phyloP scores from a whole-genome alignment of 2,113 vertebrate species.

The Chaetodon auriga region DNA sequence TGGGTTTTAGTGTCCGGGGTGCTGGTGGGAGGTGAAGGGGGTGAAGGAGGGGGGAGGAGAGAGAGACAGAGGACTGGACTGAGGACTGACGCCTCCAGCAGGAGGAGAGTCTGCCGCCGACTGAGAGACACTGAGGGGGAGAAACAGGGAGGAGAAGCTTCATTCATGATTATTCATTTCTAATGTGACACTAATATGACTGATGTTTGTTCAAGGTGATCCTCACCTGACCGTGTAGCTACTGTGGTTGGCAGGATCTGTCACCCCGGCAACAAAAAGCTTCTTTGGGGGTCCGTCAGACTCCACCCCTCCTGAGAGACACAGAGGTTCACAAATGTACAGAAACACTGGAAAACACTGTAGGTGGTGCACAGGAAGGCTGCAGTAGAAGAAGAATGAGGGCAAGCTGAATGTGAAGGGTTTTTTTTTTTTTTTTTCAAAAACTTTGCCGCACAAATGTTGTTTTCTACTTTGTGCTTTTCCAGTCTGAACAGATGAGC shows the following conservation, averaged over 20 bases:
- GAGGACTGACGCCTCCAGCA: slow-evolving; percentile 67
- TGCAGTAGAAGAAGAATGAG: not conserved
- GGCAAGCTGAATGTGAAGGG: not conserved
- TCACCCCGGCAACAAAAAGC: slow-evolving; percentile 86
- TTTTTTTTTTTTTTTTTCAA: too few species aligned
- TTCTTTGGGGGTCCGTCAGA: slow-evolving; percentile 88
- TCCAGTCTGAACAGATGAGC: not conserved
- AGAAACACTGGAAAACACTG: not conserved
- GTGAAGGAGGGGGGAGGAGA: slow-evolving; percentile 79
- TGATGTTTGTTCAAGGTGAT: not conserved
- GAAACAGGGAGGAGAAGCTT: not conserved
- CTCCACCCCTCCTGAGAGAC: slow-evolving; percentile 82
- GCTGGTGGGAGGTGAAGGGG: slow-evolving; percentile 77
- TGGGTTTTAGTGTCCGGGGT: slow-evolving; percentile 58
- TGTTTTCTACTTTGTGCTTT: not conserved
- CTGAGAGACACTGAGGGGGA: slow-evolving; percentile 78
- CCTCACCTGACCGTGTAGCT: slow-evolving; percentile 83
- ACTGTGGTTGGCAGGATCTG: slow-evolving; percentile 80
- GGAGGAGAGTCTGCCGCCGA: slow-evolving; percentile 68
- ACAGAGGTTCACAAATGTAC: not conserved
- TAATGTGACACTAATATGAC: too few species aligned
- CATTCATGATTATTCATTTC: not conserved
- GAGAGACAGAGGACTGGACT: slow-evolving; percentile 73
- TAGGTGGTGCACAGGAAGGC: not conserved
- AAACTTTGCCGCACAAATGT: not conserved